Conservation (phyloP, 2,888 invertebrate genomes). For the Ypsolopha scabrella region DNA sequence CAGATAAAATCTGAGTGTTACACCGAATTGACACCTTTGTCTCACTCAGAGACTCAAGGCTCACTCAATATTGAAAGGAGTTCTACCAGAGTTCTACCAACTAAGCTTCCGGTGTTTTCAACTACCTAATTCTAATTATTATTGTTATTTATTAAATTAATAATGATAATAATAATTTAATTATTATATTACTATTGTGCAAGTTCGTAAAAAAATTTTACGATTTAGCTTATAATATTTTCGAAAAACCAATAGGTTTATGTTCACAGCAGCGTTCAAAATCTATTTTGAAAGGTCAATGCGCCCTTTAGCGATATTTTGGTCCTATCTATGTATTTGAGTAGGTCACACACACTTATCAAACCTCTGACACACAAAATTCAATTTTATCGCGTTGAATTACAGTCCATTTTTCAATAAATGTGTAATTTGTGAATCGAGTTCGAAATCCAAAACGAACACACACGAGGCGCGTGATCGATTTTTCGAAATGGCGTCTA, state of each 20-base stretch:
- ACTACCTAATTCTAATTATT: no score
- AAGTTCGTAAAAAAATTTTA: no score
- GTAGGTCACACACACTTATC: slow-evolving; percentile 20
- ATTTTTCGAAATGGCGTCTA: slow-evolving; percentile 51
- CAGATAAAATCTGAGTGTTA: no score
- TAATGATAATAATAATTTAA: no score
- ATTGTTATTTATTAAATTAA: no score
- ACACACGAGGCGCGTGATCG: slow-evolving; percentile 60
- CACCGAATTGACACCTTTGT: no score
- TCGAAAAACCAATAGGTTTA: not conserved
- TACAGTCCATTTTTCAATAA: slow-evolving; percentile 5
- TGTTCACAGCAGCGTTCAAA: slow-evolving; percentile 1
- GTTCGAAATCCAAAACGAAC: slow-evolving; percentile 16
- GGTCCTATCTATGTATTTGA: slow-evolving; percentile 23
- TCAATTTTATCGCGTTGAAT: slow-evolving; percentile 10
- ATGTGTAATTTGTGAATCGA: slow-evolving; percentile 1
- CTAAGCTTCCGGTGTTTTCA: no score
- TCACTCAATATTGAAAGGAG: no score
- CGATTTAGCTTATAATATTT: not conserved
- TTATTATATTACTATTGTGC: no score
- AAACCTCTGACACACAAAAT: slow-evolving; percentile 10
- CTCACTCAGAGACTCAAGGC: no score
- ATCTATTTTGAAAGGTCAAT: slow-evolving; percentile 38
- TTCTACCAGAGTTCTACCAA: no score
- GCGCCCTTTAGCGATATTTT: slow-evolving; percentile 42